Evolutionary conservation across 2,888 invertebrate species (phyloP).

Genomic region (Drosophila quasianomalipes): DNA sequence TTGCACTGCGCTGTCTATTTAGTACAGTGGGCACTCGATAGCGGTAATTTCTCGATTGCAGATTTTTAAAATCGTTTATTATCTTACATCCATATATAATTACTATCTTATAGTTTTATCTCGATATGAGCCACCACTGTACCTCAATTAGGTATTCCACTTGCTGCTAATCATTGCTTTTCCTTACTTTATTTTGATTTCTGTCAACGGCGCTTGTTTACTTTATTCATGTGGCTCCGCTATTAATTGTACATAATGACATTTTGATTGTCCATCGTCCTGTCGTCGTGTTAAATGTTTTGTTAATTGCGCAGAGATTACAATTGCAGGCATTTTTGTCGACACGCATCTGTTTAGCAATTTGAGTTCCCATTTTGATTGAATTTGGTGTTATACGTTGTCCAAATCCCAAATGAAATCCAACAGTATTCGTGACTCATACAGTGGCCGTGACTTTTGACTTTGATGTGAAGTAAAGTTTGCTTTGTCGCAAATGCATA

Average conservation of each 20-base stretch:
- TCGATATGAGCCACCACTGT: neutral
- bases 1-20: neutral
- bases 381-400: constrained; percentile 1
- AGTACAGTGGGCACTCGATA: neutral
- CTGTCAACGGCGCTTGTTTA: neutral
- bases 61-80: neutral
- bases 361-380: constrained; percentile 24
- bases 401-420: neutral
- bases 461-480: constrained; percentile 23
- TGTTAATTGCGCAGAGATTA: constrained; percentile 52
- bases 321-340: constrained; percentile 17
- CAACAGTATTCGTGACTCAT: constrained; percentile 39
- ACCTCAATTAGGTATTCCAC: neutral
- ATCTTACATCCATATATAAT: too few relatives aligned
- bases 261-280: constrained; percentile 14
- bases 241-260: constrained; percentile 20
- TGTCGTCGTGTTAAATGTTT: constrained; percentile 37
- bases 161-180: neutral
- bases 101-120: neutral
- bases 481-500: constrained; percentile 1
- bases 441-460: constrained; percentile 26
- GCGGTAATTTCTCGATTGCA: neutral
- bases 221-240: constrained; percentile 5
- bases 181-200: neutral
- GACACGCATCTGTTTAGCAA: constrained; percentile 51